Base-by-base conservation (phyloP, 2,113 vertebrate genomes). In the Engraulis encrasicolus region DNA sequence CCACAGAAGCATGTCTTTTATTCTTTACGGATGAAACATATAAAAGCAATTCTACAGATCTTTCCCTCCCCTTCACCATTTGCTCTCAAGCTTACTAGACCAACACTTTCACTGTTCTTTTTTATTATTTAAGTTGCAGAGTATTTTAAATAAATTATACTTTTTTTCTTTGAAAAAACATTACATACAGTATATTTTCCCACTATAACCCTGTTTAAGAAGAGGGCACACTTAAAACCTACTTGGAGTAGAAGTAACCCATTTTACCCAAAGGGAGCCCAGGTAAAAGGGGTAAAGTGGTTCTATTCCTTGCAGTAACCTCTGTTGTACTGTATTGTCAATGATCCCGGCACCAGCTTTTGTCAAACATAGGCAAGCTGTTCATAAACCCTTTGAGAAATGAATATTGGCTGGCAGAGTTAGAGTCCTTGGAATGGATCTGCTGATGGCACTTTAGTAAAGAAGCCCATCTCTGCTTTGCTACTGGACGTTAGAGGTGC, bases 101-200 rank as follows among this genome's bases (percentile, higher is more conserved):
- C 61, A 71, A 71, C 61, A 71, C 61, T 31, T 71, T 34, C 14
- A 71, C 61, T 71, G 58, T 27, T 66, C n/a, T n/a, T n/a, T 45
- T 3, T 45, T 45, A 5, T 45, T 45, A 45, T 71, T 34, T 71
- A 34, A 71, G 12, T 71, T 34, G 61, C 31, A 31, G 61, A 71
- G 34, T 71, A 34, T 71, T 71, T 15, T 71, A 71, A 71, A 71
- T 71, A 71, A 71, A 71, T 14, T 71, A 15, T 71, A 71, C 27
- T 71, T 71, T 71, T 66, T 66, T 66, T 27, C 27, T 71, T 71
- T 71, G 61, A 71, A 71, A 66, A 27, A 71, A 71, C 14, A 27
- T 31, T 71, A 71, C 54, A n/a, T 58, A 58, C 61, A 71, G n/a
- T n/a, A n/a, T n/a, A n/a, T n/a, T 71, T 17, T 31, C 61, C 61